Conservation (phyloP, 2,113 vertebrate species). For the Calonectris borealis region DNA sequence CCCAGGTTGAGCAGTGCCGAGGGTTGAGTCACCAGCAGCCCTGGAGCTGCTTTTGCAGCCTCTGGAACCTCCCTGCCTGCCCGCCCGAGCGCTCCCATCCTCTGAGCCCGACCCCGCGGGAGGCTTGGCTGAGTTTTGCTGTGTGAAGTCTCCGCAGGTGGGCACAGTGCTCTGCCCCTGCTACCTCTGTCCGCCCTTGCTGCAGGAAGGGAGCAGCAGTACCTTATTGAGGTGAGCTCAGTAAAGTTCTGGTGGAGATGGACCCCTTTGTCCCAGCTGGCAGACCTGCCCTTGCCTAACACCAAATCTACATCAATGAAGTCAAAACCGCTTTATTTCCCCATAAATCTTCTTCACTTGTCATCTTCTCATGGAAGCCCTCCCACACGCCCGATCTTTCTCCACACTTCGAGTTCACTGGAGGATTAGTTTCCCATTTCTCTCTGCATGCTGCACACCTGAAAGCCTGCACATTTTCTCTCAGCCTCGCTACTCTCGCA, state of each 20-base stretch:
- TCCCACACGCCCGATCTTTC: fast-evolving
- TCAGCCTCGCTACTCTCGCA: neutral
- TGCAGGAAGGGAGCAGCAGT: neutral
- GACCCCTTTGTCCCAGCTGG: neutral
- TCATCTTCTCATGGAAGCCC: neutral
- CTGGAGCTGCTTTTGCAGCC: neutral
- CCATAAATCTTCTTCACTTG: neutral
- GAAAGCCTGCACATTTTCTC: neutral
- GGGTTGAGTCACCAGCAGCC: neutral
- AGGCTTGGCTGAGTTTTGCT: neutral
- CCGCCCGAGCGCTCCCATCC: fast-evolving
- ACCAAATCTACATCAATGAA: neutral
- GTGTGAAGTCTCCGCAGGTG: neutral
- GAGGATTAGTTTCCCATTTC: neutral
- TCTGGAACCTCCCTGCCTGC: neutral
- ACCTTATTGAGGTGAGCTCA: neutral
- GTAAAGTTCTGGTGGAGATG: neutral
- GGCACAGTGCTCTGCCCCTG: no score
- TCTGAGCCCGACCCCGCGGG: fast-evolving
- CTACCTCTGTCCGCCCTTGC: neutral
- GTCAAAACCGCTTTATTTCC: neutral
- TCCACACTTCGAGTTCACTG: neutral
- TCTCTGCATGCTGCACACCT: neutral
- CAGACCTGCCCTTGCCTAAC: neutral
- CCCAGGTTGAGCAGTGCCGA: neutral